Percentiles rank a stretch among this genome's conserved stretches.
Evolutionary conservation across 1,140 invertebrate genomes (phyloP).

Genomic region (Trypoxylus dichotomus): DNA sequence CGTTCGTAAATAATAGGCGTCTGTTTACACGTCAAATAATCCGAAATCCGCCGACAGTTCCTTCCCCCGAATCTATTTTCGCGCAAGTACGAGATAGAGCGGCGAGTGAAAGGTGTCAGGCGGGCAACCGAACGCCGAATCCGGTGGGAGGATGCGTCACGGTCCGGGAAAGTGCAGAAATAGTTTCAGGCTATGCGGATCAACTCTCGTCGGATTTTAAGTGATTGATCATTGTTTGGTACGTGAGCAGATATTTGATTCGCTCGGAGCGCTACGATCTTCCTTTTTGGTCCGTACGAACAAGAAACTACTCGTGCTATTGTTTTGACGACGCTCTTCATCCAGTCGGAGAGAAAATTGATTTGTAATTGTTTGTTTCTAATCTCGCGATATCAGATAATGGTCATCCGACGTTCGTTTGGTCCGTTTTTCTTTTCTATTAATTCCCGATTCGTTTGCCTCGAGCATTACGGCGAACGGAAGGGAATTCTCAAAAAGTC

Average conservation of each 20-base stretch:
- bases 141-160: neutral
- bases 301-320: neutral
- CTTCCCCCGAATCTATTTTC: neutral
- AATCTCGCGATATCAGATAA: neutral
- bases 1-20: neutral
- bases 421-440: neutral
- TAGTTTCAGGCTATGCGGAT: neutral
- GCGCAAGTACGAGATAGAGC: neutral
- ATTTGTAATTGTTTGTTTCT: neutral
- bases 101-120: neutral
- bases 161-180: neutral
- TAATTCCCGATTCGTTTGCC: neutral
- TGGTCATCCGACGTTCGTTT: neutral
- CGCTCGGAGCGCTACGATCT: neutral
- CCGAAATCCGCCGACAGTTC: neutral
- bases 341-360: neutral
- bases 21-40: neutral
- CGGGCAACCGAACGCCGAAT: neutral
- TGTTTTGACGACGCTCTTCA: neutral
- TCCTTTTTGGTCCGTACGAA: neutral
- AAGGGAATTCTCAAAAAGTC: neutral
- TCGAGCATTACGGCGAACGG: neutral
- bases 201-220: conserved; percentile 10
- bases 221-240: conserved; percentile 22
- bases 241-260: conserved; percentile 19